Evolutionary conservation across 2,888 invertebrate genomes (phyloP), one percentile per base, ranked within the genome.

Genomic region (Nasonia oneida): DNA sequence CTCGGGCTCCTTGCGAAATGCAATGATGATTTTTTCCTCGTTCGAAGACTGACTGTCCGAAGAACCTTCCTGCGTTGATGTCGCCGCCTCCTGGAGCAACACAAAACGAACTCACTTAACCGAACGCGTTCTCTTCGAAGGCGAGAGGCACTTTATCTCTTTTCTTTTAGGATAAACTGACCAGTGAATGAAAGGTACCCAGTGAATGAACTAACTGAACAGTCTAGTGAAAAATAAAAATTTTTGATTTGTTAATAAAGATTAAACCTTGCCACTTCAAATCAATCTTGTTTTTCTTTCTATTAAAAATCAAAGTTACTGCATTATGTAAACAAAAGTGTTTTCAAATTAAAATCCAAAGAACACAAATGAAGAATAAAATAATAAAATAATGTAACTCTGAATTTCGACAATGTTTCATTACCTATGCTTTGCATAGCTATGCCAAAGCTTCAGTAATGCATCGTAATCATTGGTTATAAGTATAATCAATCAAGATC

Each of bases 1-100:
- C 81, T 96, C 96, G 14, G 94, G 94, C 90, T 94, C 94, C 5
- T 96, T 95, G 88, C 95, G 96, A 78, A 96, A 95, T 8, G 96
- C 96, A 8, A 96, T 95, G 95, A 97, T 96, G 95, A 97, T 96
- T 92, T 97, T 96, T 89, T 96, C 96, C 89, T 96, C 96, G 88
- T 95, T 95, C 88, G 96, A 96, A 91, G 95, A 95, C 81, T 95
- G 95, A 86, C 96, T 96, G 89, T 96, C 96, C 0, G 96, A 96
- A 3, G 95, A 95, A 87, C 95, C 95, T 92, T 95, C 95, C 90
- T 96, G 96, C 2, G 96, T 96, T n/a, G 96, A 96, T 81, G 96
- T 96, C 71, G 96, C 96, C 77, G 95, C 95, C 92, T 96, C 96
- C 96, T 96, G 92, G 67, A 94, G 93, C 5, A 82, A 83, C 33